Evolutionary conservation across 2,888 invertebrate genomes (phyloP), one percentile per base, ranked within the genome.

Genomic region (Drosophila maculinotata): DNA sequence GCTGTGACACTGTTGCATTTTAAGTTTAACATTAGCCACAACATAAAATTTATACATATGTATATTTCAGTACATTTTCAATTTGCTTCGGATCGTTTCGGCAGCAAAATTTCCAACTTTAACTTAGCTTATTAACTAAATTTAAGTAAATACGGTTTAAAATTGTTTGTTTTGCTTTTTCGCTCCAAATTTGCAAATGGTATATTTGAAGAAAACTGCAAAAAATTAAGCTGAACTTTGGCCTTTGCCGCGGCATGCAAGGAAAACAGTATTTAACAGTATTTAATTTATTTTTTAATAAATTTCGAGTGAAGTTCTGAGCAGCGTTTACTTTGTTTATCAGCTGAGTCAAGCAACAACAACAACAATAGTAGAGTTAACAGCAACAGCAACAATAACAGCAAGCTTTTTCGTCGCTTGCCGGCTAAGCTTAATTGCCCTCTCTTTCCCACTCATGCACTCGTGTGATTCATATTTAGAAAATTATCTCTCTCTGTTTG

Each of bases 1-100:
- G 53, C 48, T 64, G 66, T 64, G 60, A 17, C 49, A 69, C 70
- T 78, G 78, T 81, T 79, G 79, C 85, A 66, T 68, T 66, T 64
- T 48, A n/a, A n/a, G 25, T 56, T 48, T 28, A 49, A 42, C 36
- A 38, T 23, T 33, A 10, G 14, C 20, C 20, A 20, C 31, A 20
- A 38, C 9, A n/a, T 2, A 3, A 33, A 26, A 9, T 14, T 23
- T 8, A 20, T n/a, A 30, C 7, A n/a, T n/a, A n/a, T n/a, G n/a
- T 41, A 31, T n/a, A 25, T 20, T 15, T 56, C 12, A 36, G 15
- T 35, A 23, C 10, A 9, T 30, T 30, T 25, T 6, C 14, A 59
- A 51, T 14, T 52, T 42, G 62, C 64, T 33, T 49, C 68, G 69
- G 23, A n/a, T 30, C 15, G 30, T 28, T 28, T 10, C 10, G 25